Percentiles rank a stretch among this genome's conserved stretches.
Conservation (phyloP, 2,888 invertebrate species). For the Hypsopygia costalis region DNA sequence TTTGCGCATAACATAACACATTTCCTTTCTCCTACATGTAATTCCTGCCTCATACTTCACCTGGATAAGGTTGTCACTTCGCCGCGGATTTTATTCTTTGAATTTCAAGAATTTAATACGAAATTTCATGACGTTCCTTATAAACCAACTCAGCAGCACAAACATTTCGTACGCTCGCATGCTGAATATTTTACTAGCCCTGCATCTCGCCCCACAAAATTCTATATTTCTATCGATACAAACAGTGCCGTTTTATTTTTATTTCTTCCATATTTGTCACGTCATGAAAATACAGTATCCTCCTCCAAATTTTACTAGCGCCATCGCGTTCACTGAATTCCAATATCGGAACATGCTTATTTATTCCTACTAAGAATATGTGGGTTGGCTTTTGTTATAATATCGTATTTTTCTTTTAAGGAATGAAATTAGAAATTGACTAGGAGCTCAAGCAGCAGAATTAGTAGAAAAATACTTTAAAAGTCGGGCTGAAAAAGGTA, state of each 20-base stretch:
- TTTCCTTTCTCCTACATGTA: too few relatives aligned
- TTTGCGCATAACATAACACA: too few relatives aligned
- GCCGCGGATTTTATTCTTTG: constrained; percentile 3
- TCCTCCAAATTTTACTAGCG: constrained; percentile 35
- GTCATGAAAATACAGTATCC: constrained; percentile 42
- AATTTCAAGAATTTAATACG: constrained; percentile 4
- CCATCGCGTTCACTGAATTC: constrained; percentile 31
- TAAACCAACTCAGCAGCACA: not conserved
- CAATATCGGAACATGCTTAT: constrained; percentile 25
- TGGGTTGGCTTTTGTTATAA: too few relatives aligned
- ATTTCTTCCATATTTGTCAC: constrained; percentile 48
- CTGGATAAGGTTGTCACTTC: constrained; percentile 6
- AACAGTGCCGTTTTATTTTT: constrained; percentile 32
- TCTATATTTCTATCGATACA: constrained; percentile 16
- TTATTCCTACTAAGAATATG: constrained; percentile 19
- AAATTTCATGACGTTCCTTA: not conserved
- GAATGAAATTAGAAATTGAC: too few relatives aligned
- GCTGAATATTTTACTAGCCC: constrained; percentile 14
- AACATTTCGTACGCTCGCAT: constrained; percentile 8
- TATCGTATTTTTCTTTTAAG: too few relatives aligned
- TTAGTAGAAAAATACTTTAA: too few relatives aligned
- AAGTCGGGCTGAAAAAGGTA: too few relatives aligned
- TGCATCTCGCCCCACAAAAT: constrained; percentile 13
- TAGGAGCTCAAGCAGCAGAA: too few relatives aligned
- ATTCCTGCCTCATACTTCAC: not conserved